Percentiles rank a stretch among this genome's conserved stretches.
Evolutionary conservation across 1,140 invertebrate genomes (phyloP).

Genomic region (Drosophila kanapiae): DNA sequence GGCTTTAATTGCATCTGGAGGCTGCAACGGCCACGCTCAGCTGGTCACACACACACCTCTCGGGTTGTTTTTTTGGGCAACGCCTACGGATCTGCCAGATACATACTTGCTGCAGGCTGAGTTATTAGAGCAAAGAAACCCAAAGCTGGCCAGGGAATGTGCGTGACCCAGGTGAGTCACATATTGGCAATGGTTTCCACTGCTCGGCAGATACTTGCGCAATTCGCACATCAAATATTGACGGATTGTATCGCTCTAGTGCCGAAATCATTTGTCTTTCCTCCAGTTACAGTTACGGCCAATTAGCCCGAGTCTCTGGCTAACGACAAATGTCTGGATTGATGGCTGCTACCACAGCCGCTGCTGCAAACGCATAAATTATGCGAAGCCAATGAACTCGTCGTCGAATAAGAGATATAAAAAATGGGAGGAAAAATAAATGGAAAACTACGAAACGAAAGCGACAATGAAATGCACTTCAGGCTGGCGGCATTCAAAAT

Average conservation of each 20-base stretch:
- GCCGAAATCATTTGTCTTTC: slow-evolving; percentile 22
- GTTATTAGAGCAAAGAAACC: slow-evolving; percentile 42
- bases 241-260: slow-evolving; percentile 29
- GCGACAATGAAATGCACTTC: slow-evolving; percentile 77
- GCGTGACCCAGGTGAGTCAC: slow-evolving; percentile 42
- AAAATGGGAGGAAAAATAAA: slow-evolving; percentile 4
- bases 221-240: slow-evolving; percentile 55
- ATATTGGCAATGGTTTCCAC: slow-evolving; percentile 20
- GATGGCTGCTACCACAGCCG: slow-evolving; percentile 14
- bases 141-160: slow-evolving; percentile 36
- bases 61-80: slow-evolving; percentile 37
- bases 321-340: slow-evolving; percentile 20
- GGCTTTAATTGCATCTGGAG: slow-evolving; percentile 67
- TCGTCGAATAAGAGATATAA: slow-evolving; percentile 11
- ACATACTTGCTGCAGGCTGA: slow-evolving; percentile 31
- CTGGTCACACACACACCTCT: slow-evolving; percentile 41
- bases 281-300: slow-evolving; percentile 27
- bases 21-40: slow-evolving; percentile 63
- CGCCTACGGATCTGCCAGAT: slow-evolving; percentile 43
- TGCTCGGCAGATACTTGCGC: slow-evolving; percentile 20
- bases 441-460: slow-evolving; percentile 57
- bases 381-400: slow-evolving; percentile 71
- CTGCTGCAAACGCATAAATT: slow-evolving; percentile 52
- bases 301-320: slow-evolving; percentile 25
- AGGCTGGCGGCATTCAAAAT: slow-evolving; percentile 45